These are phyloP conservation scores for Rugalucina vietnamica DNA, from an alignment of 2,888 invertebrate species.

Conservation along the genomic window DNA sequence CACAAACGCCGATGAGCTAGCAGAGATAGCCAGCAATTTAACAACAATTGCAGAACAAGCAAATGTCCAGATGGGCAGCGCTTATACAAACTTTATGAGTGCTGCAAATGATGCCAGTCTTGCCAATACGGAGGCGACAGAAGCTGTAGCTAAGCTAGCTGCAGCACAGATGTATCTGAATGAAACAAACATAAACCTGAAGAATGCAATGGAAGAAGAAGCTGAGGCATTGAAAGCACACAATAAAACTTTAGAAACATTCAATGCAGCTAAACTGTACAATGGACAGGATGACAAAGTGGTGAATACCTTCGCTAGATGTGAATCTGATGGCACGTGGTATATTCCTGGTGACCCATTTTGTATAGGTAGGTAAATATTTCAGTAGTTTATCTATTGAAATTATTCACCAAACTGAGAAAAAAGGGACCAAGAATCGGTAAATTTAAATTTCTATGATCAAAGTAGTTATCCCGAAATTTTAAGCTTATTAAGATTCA, in stretches of 20 bases:
- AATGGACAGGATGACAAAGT: background rate
- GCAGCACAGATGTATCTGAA: constrained; percentile 1
- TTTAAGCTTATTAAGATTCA: too few relatives aligned
- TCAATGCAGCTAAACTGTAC: constrained; percentile 28
- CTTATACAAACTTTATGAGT: background rate
- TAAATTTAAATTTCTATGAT: too few relatives aligned
- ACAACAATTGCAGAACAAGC: background rate
- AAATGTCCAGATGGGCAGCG: background rate
- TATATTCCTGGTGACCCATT: constrained; percentile 49
- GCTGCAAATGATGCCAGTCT: background rate
- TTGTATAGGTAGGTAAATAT: constrained; percentile 50
- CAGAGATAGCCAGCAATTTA: background rate
- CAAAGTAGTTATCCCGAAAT: too few relatives aligned
- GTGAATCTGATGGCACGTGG: constrained; percentile 48
- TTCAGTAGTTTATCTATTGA: too few relatives aligned
- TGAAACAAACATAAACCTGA: background rate
- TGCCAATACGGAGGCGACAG: constrained; percentile 13
- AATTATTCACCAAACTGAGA: too few relatives aligned
- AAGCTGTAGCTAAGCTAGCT: background rate
- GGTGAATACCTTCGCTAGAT: constrained; percentile 42
- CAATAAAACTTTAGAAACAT: background rate
- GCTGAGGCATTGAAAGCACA: background rate
- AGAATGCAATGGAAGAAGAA: background rate
- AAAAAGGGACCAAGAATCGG: too few relatives aligned
- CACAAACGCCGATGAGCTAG: background rate